Evolutionary conservation across 2,888 invertebrate genomes (phyloP), one percentile per base, ranked within the genome.

Genomic region (Leucophenga montana): DNA sequence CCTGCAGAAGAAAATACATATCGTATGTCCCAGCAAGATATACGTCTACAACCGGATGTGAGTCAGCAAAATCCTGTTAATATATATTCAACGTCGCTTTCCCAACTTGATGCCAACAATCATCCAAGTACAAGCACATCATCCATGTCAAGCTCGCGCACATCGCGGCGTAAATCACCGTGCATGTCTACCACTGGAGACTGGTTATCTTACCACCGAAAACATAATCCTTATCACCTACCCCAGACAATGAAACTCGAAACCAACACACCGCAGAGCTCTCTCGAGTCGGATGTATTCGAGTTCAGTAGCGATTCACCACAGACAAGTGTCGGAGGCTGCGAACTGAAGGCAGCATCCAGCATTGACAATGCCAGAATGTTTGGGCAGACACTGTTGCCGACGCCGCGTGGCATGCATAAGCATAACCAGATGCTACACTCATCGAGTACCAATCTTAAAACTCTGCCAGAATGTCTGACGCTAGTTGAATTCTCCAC

Each of bases 391-490:
- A 80, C 66, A 5, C 54, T 82, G 66, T 78, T 80, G 1, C 78
- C 84, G 1, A 77, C 79, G 1, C 80, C 83, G 0, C 76, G 83
- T 6, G 77, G 78, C 39, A 78, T 79, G 3, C 85, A 85, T 71
- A 86, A 86, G 71, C 82, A 81, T 31, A 86, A 84, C 74, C 85
- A 84, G 1, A 50, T 86, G 65, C 68, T 86, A 69, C 86, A 86
- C 62, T 79, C 85, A 8, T 93, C 93, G 0, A 93, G 92, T 80
- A 93, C 93, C 44, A 93, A 93, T 78, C 88, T 94, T 54, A 93
- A 94, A 87, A 94, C 94, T 0, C 84, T 94, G 53, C 94, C 93
- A 0, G 94, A 94, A 89, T 92, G 93, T 0, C 91, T 93, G 75
- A 92, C 93, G 0, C 90, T 93, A 6, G 93, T 92, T 70, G 93